Base-by-base conservation (phyloP, 1,140 invertebrate genomes). In the Meloidogyne exigua region DNA sequence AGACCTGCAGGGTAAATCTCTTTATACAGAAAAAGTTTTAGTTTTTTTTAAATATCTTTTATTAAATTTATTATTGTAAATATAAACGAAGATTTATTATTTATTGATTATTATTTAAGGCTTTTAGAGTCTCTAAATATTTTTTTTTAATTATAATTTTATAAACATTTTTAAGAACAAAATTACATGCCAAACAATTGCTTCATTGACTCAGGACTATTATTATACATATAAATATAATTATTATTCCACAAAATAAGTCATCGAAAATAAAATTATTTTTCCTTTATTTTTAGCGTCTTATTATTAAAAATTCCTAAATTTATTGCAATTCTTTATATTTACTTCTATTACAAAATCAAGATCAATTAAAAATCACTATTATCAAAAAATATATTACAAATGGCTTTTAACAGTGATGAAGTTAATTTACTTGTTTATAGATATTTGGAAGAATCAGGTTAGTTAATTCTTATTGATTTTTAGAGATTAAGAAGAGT, bases 371-470 rank as follows among this genome's bases (percentile, higher is more conserved):
- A 18, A 13, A n/a, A n/a, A 68, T 21, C 49, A 57, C n/a, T 1
- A 57, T 12, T 57, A 49, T 49, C 15, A 44, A 18, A 18, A 18
- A 49, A 18, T 23, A 28, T n/a, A n/a, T 15, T 42, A 26, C 13
- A 72, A 26, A 79, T 79, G 77, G 68, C 77, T 39, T 79, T 79
- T 72, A 79, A 79, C 69, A 80, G 66, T 89, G 96, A 99, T 89
- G 96, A 99, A 91, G 95, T 99, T 0, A 99, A 99, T 89, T 99
- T 96, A 89, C 90, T 99, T 78, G 95, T 99, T 72, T 99, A 98
- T 88, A 91, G 96, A 86, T 99, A 99, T 89, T 91, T 99, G 49
- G 95, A 98, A 89, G 96, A 99, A 90, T 68, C 77, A 21, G 77
- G 77, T 76, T 10, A 62, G 42, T 3, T n/a, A 65, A 57, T 18